Conservation (phyloP, 2,888 invertebrate species). For the Drosophila kanekoi region DNA sequence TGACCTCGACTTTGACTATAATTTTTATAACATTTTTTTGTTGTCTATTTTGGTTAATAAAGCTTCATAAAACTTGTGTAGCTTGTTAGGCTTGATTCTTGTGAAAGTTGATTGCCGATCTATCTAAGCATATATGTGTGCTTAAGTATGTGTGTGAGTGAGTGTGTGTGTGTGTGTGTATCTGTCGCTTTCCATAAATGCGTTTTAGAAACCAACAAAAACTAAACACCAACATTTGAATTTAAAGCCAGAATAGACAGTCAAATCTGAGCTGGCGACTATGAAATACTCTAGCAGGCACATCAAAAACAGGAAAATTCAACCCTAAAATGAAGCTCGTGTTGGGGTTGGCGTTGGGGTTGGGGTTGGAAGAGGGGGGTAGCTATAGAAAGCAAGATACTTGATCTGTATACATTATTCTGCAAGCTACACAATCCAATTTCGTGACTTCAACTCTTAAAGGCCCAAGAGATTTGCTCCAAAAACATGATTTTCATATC, state of each 20-base stretch:
- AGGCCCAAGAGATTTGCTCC: too few species aligned
- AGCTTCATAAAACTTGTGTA: constrained; percentile 44
- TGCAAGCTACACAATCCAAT: too few species aligned
- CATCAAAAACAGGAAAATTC: too few species aligned
- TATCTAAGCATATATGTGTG: not conserved
- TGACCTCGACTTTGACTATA: constrained; percentile 62
- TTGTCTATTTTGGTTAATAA: constrained; percentile 23
- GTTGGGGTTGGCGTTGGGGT: too few species aligned
- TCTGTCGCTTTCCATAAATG: constrained; percentile 30
- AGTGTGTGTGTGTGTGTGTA: not conserved
- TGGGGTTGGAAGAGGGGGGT: too few species aligned
- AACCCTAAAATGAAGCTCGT: too few species aligned
- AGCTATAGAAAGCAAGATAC: too few species aligned
- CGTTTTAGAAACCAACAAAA: constrained; percentile 20
- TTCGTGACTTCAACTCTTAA: too few species aligned
- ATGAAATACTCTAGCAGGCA: constrained; percentile 1
- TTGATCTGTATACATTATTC: too few species aligned
- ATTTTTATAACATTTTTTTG: constrained; percentile 14
- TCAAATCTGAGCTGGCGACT: not conserved
- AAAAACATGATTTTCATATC: too few species aligned
- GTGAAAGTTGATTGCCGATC: constrained; percentile 55
- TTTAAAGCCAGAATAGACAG: constrained; percentile 6
- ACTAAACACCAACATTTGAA: constrained; percentile 3
- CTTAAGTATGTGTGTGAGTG: not conserved
- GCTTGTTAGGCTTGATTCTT: constrained; percentile 57